A percentile compares a stretch with the other conserved stretches of the same genome.
These are phyloP conservation scores for Drosophila nigritarsus DNA, from an alignment of 2,888 invertebrate genomes.

Conservation along the genomic window DNA sequence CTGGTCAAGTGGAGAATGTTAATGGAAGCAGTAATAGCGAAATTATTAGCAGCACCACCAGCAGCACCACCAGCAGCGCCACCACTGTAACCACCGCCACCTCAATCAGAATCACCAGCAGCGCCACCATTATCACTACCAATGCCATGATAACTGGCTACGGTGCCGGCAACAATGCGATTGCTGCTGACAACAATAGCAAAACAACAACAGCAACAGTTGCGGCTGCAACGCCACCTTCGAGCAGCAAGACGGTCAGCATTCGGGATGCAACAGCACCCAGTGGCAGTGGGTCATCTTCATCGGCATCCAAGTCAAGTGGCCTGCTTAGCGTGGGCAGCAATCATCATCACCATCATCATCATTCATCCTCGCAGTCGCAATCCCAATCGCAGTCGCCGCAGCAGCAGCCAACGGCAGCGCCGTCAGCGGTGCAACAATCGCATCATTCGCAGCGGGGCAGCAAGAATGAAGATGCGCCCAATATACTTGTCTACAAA, in stretches of 20 bases:
- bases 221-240: constrained; percentile 40
- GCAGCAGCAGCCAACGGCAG: constrained; percentile 43
- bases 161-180: background rate
- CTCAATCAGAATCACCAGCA: constrained; percentile 7
- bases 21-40: constrained; percentile 42
- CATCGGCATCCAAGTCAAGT: constrained; percentile 45
- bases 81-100: constrained; percentile 19
- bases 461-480: constrained; percentile 89
- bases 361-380: constrained; percentile 40
- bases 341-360: constrained; percentile 65
- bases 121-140: constrained; percentile 5
- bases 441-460: constrained; percentile 61
- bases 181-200: constrained; percentile 14
- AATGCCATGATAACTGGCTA: constrained; percentile 11
- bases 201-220: constrained; percentile 22
- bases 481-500: constrained; percentile 94
- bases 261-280: constrained; percentile 34
- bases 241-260: constrained; percentile 39
- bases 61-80: constrained; percentile 20
- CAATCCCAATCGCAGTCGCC: constrained; percentile 28
- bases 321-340: constrained; percentile 64
- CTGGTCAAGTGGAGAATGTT: constrained; percentile 53
- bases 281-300: constrained; percentile 16
- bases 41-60: constrained; percentile 14
- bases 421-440: constrained; percentile 26